These are phyloP conservation scores for Zoanthus sociatus DNA, from an alignment of 92 coral and sea anemone species.

Conservation along the genomic window DNA sequence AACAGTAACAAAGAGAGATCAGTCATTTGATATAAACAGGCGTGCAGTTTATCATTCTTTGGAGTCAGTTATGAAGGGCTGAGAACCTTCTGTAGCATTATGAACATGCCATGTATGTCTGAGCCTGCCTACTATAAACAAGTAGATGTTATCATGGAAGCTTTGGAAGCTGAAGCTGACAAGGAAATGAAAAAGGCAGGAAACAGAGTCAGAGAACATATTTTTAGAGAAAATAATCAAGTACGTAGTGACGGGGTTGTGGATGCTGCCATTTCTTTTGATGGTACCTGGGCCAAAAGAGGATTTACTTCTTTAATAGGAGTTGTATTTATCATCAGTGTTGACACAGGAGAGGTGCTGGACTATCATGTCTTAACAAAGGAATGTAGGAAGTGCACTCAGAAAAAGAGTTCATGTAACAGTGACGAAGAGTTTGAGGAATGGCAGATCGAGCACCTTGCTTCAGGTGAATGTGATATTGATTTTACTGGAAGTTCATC, in stretches of 20 bases:
- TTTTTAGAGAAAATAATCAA: slow-evolving; percentile 20
- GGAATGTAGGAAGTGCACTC: slow-evolving; percentile 47
- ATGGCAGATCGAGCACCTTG: slow-evolving; percentile 33
- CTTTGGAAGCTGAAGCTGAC: no score
- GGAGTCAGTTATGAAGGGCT: no score
- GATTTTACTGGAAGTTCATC: slow-evolving; percentile 65
- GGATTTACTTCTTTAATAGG: slow-evolving; percentile 37
- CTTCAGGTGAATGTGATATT: slow-evolving; percentile 18
- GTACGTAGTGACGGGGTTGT: slow-evolving; percentile 4
- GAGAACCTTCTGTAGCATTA: no score
- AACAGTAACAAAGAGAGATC: no score
- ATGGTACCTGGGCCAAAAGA: slow-evolving; percentile 37
- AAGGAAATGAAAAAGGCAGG: slow-evolving; percentile 35
- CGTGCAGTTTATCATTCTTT: no score
- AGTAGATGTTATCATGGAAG: no score
- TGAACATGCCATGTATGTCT: no score
- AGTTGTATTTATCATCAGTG: slow-evolving; percentile 7
- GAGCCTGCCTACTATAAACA: no score
- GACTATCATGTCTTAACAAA: slow-evolving; percentile 49
- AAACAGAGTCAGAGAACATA: slow-evolving; percentile 36
- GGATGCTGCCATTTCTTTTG: slow-evolving; percentile 37
- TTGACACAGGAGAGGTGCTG: slow-evolving; percentile 20
- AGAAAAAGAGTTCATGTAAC: slow-evolving; percentile 47
- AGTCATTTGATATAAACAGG: no score
- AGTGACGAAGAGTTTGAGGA: slow-evolving; percentile 36